Evolutionary conservation across 2,888 invertebrate species (phyloP).

Genomic region (Macrophya annulata): DNA sequence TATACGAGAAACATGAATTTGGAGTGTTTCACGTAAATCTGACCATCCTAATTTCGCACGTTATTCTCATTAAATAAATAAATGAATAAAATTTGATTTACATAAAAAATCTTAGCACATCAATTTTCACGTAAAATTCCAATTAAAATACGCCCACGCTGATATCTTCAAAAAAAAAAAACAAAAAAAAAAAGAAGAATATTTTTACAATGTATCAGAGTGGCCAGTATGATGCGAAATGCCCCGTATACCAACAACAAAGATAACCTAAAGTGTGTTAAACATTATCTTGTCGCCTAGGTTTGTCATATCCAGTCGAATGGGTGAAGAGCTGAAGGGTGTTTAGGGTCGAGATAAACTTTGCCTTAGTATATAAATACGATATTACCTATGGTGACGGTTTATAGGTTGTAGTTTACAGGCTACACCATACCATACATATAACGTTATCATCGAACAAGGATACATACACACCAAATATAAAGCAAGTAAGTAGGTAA

Average conservation of each 20-base stretch:
- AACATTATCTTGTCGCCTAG: background rate
- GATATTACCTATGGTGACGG: background rate
- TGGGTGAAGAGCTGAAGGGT: background rate
- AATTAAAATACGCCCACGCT: too few species aligned
- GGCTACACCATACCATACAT: background rate
- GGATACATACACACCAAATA: background rate
- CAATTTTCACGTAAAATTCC: too few species aligned
- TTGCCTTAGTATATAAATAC: background rate
- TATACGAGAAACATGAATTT: background rate
- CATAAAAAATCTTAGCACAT: too few species aligned
- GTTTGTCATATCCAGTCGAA: background rate
- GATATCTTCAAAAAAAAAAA: too few species aligned
- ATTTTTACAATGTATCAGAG: too few species aligned
- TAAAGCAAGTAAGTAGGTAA: background rate
- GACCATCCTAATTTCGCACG: too few species aligned
- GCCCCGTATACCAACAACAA: background rate
- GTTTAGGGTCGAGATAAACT: background rate
- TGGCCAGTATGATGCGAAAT: too few species aligned
- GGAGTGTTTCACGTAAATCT: too few species aligned
- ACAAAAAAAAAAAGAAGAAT: too few species aligned
- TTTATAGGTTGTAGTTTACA: background rate
- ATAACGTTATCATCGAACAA: background rate
- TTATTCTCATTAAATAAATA: too few species aligned
- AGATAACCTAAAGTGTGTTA: background rate
- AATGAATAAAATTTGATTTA: too few species aligned